Evolutionary conservation across 1,140 invertebrate species (phyloP), one percentile per base, ranked within the genome.

Genomic region (Heliothis subflexa): DNA sequence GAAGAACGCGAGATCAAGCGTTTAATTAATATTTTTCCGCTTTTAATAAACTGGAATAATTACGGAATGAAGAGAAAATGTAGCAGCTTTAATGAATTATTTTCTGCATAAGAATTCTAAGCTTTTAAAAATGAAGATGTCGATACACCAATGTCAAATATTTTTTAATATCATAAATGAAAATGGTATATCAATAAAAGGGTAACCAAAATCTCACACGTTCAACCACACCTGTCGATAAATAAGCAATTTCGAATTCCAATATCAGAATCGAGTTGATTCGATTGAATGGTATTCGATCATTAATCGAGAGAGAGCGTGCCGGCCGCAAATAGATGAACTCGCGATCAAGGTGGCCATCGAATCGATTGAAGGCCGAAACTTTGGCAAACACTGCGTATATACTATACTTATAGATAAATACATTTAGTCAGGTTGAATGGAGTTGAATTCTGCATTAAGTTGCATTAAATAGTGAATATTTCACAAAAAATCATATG

Each of bases 261-360:
- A 55, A 77, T 66, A 13, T 49, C 50, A 45, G 49, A 59, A 59
- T 76, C 61, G 62, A 66, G 55, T 77, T n/a, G 74, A 77, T 77
- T 77, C 49, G 61, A 75, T 75, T 62, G 72, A 77, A 77, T 57
- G 74, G 49, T 64, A 77, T 77, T 77, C 73, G 74, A 66, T 66
- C 74, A 68, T 77, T 77, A 77, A 77, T 77, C 74, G 74, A 77
- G 74, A 64, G 74, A 77, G 74, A 66, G 74, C 61, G 62, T 66
- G 68, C 50, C 25, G 61, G 62, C 74, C 62, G 33, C 74, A 77
- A 77, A 77, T 66, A 77, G 74, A 77, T 77, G 74, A 77, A 77
- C 74, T 66, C 74, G n/a, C 74, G 74, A 77, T 77, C 74, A 77
- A 77, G 74, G 74, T 77, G 62, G 61, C 61, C 50, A 64, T 64